phyloP scores from a whole-genome alignment of 2,888 invertebrate species.

The Empis stercorea region DNA sequence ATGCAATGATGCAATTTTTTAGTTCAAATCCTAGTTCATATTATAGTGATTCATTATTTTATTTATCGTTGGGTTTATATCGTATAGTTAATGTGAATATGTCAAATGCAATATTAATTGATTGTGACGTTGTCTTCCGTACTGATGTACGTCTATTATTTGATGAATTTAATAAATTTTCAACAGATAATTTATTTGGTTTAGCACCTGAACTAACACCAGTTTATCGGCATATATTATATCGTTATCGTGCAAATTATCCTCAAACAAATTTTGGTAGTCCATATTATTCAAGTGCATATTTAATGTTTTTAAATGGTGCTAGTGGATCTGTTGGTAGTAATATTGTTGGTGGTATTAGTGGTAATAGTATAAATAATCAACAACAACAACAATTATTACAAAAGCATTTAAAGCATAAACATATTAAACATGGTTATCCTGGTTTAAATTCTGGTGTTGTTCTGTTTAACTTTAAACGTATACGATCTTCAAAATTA shows the following conservation, averaged over 20 bases:
- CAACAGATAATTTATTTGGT: constrained; percentile 50
- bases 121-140: constrained; percentile 64
- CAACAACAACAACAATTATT: constrained; percentile 11
- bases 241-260: constrained; percentile 49
- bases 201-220: constrained; percentile 62
- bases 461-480: constrained; percentile 53
- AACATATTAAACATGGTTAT: constrained; percentile 38
- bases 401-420: constrained; percentile 14
- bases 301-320: not conserved
- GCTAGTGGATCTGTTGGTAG: not conserved
- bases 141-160: constrained; percentile 53
- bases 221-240: constrained; percentile 63
- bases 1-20: constrained; percentile 56
- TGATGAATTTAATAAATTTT: constrained; percentile 52
- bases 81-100: constrained; percentile 49
- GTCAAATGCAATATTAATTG: constrained; percentile 53
- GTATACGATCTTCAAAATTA: constrained; percentile 46
- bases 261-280: constrained; percentile 48
- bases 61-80: constrained; percentile 60
- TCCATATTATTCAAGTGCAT: constrained; percentile 26
- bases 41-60: constrained; percentile 67
- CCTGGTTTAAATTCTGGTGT: constrained; percentile 77
- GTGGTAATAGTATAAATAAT: constrained; percentile 6
- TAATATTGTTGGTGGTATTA: constrained; percentile 2
- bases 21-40: constrained; percentile 54